A percentile compares a stretch with the other conserved stretches of the same genome.
These are phyloP conservation scores for Pinctada fucata DNA, from an alignment of 2,888 invertebrate species.

Conservation along the genomic window DNA sequence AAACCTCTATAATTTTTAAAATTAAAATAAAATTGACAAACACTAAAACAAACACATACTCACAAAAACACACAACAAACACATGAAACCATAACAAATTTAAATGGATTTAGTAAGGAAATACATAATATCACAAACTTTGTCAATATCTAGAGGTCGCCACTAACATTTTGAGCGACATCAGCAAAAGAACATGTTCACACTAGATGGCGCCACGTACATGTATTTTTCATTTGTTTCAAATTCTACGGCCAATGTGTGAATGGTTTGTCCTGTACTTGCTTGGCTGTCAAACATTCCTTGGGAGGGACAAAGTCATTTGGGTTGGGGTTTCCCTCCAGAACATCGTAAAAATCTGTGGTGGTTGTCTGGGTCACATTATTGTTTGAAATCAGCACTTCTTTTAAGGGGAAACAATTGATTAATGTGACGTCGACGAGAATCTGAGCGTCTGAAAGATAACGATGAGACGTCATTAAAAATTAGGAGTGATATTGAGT, in stretches of 20 bases:
- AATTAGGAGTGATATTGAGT: background rate
- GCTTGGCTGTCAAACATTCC: conserved; percentile 44
- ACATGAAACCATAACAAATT: too few species aligned
- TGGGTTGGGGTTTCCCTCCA: conserved; percentile 51
- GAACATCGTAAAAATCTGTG: conserved; percentile 48
- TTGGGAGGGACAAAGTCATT: conserved; percentile 49
- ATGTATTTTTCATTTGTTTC: too few species aligned
- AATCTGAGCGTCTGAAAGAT: background rate
- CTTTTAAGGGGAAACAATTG: conserved; percentile 50
- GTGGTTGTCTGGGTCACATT: conserved; percentile 47
- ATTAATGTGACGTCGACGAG: conserved; percentile 4
- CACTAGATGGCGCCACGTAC: too few species aligned
- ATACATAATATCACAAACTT: too few species aligned
- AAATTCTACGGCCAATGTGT: conserved; percentile 15
- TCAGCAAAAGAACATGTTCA: too few species aligned
- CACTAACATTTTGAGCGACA: too few species aligned
- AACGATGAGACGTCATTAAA: background rate
- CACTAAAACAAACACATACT: too few species aligned
- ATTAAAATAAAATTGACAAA: too few species aligned
- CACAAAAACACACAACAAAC: too few species aligned
- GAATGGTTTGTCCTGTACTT: conserved; percentile 16
- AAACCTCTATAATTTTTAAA: too few species aligned
- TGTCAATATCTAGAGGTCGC: too few species aligned
- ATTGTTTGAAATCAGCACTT: conserved; percentile 37
- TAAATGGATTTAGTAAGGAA: too few species aligned